Evolutionary conservation across 2,113 vertebrate species (phyloP), one percentile per base, ranked within the genome.

Genomic region (Percina caprodes): DNA sequence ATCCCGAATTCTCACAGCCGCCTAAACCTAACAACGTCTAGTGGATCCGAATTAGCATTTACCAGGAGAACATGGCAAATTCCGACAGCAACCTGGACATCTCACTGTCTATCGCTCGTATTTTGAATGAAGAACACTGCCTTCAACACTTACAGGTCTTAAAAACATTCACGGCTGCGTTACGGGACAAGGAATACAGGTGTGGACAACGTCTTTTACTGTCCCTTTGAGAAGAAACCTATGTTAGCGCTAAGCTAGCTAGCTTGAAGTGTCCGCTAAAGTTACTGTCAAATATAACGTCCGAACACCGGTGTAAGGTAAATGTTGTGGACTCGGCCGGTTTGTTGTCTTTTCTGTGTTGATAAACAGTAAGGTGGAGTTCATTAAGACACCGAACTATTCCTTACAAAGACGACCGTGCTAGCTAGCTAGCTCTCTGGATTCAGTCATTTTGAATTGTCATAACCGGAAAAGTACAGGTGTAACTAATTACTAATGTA

Each of bases 161-260:
- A 13, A 91, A 94, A 80, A 87, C 42, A 13, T 83, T 94, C 19
- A 93, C 93, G 8, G 65, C 85, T 45, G 88, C 88, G 3, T 74
- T 95, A 19, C 90, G 92, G 68, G 93, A 93, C 8, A 87, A 90
- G n/a, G 85, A 93, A 56, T 91, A 89, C 91, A 95, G 95, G 95
- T 96, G 82, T 6, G 48, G 51, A 30, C 2, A 1, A 12, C n/a
- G 11, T 13, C 1, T 18, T 59, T 49, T 39, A n/a, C 21, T 3
- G 2, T 2, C 3, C 18, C 35, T 51, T 52, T 30, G 10, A 2
- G 3, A 3, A 11, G 18, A 76, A 74, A 70, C 14, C 0, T 6
- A 23, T 62, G 55, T 80, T 66, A 81, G 74, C 86, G 78, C 85
- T 86, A 85, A 89, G 69, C 23, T 90, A 90, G 5, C 68, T 21